phyloP scores from a whole-genome alignment of 92 coral and sea anemone genomes.

The Metridium senile region DNA sequence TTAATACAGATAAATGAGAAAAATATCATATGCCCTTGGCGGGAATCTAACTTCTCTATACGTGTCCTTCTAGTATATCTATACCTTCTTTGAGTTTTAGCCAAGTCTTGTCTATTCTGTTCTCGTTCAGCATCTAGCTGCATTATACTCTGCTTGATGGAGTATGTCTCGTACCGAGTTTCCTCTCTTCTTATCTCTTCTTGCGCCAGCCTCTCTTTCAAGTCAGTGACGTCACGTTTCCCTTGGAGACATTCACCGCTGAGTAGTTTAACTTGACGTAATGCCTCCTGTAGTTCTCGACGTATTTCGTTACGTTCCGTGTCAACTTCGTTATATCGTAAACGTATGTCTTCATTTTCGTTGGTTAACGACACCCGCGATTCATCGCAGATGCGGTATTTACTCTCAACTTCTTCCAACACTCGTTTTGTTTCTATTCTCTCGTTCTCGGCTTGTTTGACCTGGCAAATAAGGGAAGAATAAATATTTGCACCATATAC shows the following conservation, averaged over 20 bases:
- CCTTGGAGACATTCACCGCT: slow-evolving; percentile 80
- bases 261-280: slow-evolving; percentile 80
- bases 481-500: no score
- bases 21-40: no score
- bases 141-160: slow-evolving; percentile 63
- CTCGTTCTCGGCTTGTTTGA: slow-evolving; percentile 67
- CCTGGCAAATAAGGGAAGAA: slow-evolving; percentile 10
- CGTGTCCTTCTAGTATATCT: neutral
- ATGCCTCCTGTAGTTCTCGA: slow-evolving; percentile 75
- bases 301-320: slow-evolving; percentile 76
- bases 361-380: slow-evolving; percentile 55
- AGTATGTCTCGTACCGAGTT: slow-evolving; percentile 68
- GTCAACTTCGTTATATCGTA: slow-evolving; percentile 61
- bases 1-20: no score
- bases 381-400: slow-evolving; percentile 72
- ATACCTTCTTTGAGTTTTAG: slow-evolving; percentile 78
- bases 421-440: slow-evolving; percentile 56
- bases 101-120: slow-evolving; percentile 55
- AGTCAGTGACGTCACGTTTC: slow-evolving; percentile 73
- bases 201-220: slow-evolving; percentile 73
- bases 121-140: slow-evolving; percentile 79
- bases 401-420: slow-evolving; percentile 65
- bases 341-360: slow-evolving; percentile 71
- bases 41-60: no score
- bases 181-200: slow-evolving; percentile 72